Base-by-base conservation (phyloP, 2,888 invertebrate genomes). In the Belgica antarctica region DNA sequence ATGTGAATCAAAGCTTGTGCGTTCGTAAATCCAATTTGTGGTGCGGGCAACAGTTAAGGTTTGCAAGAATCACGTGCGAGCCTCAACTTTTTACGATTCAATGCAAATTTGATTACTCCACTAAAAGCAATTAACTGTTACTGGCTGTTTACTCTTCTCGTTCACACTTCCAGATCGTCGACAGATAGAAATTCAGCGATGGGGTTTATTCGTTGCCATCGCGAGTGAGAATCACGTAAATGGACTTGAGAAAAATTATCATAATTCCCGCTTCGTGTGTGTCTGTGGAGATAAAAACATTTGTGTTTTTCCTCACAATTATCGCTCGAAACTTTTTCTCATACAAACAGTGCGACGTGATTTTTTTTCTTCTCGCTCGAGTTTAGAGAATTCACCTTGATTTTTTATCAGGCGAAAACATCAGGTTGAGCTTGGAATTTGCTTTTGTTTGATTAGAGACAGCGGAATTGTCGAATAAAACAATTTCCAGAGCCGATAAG, bases 211-310 rank as follows among this genome's bases (percentile, higher is more conserved):
- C 22, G 52, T 19, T 52, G 52, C 52, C 22, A 52, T 22, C 52
- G 7, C 22, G 17, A n/a, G 19, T 22, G 52, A 52, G 22, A 52
- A 17, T 52, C 12, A 22, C 22, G 22, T 52, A 52, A 52, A 52
- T 52, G 52, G 52, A 52, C 52, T 22, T 41, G 41, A 52, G 41
- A 52, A 52, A 31, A 52, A 52, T 52, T 52, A 52, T 52, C 52
- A 52, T 52, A 52, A 52, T 52, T 52, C 52, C 52, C 8, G 52
- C 52, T 52, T 52, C 22, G 52, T 12, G 22, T 52, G 52, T 52
- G 22, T 2, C 8, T 52, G 52, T 8, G n/a, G 3, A 52, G 52
- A 52, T 52, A 52, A 52, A 52, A 46, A 34, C 7, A 12, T 41
- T 17, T 52, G 19, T 17, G 52, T 52, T 17, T 52, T 52, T 22